Evolutionary conservation across 2,797 vertebrate species (phyloP), one percentile per base, ranked within the genome.

Genomic region (Huso huso): DNA sequence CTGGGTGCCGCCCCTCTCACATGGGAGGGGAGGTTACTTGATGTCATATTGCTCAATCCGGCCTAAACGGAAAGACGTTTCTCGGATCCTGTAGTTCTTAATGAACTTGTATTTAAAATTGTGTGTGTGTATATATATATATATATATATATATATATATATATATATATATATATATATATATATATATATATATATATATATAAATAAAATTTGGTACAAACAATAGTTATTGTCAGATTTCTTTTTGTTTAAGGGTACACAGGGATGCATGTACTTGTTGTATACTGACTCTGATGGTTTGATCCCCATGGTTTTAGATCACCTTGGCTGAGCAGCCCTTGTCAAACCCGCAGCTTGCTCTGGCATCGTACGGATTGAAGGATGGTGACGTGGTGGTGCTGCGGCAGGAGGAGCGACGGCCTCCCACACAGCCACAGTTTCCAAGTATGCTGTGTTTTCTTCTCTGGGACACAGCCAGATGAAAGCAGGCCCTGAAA

Each of bases 301-400:
- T 63, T 63, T 13, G 50, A 2, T 52, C 57, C 66, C 63, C 5
- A 53, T 53, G 9, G 6, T 52, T 71, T 2, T 74, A 98, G 96
- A 93, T 99, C 13, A 87, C 92, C 62, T 93, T 95, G 71, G 92
- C 92, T 1, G 95, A 99, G 80, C 91, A 89, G 72, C 91, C 91
- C 6, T 82, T 99, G 51, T 94, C 92, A 6, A 95, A 99, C 87
- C 93, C 91, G 76, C 93, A 92, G 78, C 88, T 92, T 79, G 93
- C 95, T 48, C 83, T 99, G 87, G 94, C 93, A 61, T 94, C 88
- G 12, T 99, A 98, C 12, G 96, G 96, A 62, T 78, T 99, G 74
- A 98, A 98, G 71, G 96, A 99, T 9, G 96, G 95, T 1, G 96
- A 99, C 0, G 94, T 99, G 80, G 93, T 98, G 76, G 92, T 98